Conservation (phyloP, 2,888 invertebrate genomes). For the Pandemis corylana region DNA sequence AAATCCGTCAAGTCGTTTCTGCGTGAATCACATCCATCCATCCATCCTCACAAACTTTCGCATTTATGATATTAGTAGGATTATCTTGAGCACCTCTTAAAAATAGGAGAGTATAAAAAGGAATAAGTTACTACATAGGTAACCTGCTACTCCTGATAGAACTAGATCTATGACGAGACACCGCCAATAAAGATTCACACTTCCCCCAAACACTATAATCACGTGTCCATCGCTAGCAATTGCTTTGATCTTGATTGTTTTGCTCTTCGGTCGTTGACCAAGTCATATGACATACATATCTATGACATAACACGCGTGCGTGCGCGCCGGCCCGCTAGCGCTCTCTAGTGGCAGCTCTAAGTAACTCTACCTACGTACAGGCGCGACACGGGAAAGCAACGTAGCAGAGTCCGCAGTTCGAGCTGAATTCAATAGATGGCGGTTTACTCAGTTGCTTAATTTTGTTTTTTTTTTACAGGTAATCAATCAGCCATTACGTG, state of each 20-base stretch:
- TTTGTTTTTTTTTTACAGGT: slow-evolving; percentile 36
- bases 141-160: not conserved
- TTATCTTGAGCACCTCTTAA: too few relatives aligned
- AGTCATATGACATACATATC: slow-evolving; percentile 40
- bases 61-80: too few relatives aligned
- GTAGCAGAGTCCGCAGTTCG: slow-evolving; percentile 9
- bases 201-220: slow-evolving; percentile 7
- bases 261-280: slow-evolving; percentile 41
- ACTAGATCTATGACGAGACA: not conserved
- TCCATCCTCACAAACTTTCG: too few relatives aligned
- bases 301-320: slow-evolving; percentile 37
- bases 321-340: slow-evolving; percentile 6
- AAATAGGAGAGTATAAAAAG: too few relatives aligned
- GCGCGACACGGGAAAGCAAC: slow-evolving; percentile 6
- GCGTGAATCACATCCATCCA: too few relatives aligned
- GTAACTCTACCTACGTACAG: slow-evolving; percentile 3
- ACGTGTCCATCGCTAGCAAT: slow-evolving; percentile 13
- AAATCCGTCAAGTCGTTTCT: too few relatives aligned
- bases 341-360: slow-evolving; percentile 14
- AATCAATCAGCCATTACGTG: not conserved
- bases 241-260: slow-evolving; percentile 33
- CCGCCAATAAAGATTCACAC: not conserved
- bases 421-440: slow-evolving; percentile 17
- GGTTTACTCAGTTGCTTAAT: slow-evolving; percentile 7
- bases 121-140: too few relatives aligned